A percentile compares a stretch with the other conserved stretches of the same genome.
These are phyloP conservation scores for Thymelicus acteon DNA, from an alignment of 2,888 invertebrate species.

Conservation along the genomic window DNA sequence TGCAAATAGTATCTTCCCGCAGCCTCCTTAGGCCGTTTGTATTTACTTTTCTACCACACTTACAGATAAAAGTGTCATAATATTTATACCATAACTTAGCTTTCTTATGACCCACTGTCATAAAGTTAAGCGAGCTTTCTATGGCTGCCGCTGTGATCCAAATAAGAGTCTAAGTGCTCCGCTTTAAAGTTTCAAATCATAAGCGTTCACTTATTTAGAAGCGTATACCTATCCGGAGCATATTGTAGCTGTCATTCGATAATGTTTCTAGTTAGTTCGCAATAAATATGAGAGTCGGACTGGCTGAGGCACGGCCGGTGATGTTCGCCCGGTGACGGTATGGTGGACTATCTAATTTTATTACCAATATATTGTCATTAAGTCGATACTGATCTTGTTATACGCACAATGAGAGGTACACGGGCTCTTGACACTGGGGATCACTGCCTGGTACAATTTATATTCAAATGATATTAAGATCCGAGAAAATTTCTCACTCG, in stretches of 20 bases:
- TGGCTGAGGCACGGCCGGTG: slow-evolving; percentile 59
- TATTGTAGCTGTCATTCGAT: slow-evolving; percentile 71
- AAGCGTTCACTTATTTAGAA: slow-evolving; percentile 55
- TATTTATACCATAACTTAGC: slow-evolving; percentile 81
- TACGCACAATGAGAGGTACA: slow-evolving; percentile 81
- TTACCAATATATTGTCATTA: slow-evolving; percentile 85
- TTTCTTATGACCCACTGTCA: slow-evolving; percentile 78
- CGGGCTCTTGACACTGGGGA: slow-evolving; percentile 59
- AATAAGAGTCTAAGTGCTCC: slow-evolving; percentile 58
- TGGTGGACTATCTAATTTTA: slow-evolving; percentile 84
- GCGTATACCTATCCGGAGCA: slow-evolving; percentile 66
- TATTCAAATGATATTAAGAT: slow-evolving; percentile 81
- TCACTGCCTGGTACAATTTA: slow-evolving; percentile 76
- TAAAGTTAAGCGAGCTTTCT: slow-evolving; percentile 76
- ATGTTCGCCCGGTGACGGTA: slow-evolving; percentile 77
- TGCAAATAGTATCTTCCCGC: slow-evolving; percentile 61
- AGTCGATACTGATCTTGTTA: slow-evolving; percentile 85
- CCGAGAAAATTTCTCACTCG: slow-evolving; percentile 80
- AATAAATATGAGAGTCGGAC: slow-evolving; percentile 79
- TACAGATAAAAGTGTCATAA: slow-evolving; percentile 83
- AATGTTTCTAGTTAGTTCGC: slow-evolving; percentile 82
- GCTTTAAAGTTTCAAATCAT: slow-evolving; percentile 67
- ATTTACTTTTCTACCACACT: slow-evolving; percentile 77
- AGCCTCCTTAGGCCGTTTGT: slow-evolving; percentile 59
- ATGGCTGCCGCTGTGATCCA: slow-evolving; percentile 49